Percentiles rank a stretch among this genome's conserved stretches.
phyloP scores from a whole-genome alignment of 2,113 vertebrate species.

The Lamprotornis superbus region DNA sequence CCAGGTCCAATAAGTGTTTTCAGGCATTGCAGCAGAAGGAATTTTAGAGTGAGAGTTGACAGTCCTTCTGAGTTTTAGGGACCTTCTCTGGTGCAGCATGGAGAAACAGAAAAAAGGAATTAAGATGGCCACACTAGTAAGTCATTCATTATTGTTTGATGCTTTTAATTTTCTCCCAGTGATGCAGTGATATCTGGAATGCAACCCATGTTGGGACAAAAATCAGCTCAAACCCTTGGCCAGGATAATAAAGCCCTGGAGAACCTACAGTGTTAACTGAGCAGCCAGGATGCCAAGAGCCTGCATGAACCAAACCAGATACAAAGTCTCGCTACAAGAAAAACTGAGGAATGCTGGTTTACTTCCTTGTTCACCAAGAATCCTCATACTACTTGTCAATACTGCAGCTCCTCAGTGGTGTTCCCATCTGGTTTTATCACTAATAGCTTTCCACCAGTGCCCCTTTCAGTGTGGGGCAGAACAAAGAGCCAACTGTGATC shows the following conservation, averaged over 20 bases:
- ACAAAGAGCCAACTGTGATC: neutral
- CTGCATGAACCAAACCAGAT: neutral
- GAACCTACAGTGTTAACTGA: neutral
- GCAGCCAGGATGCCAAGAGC: neutral
- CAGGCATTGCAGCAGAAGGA: neutral
- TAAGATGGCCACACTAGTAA: neutral
- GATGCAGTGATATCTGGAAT: neutral
- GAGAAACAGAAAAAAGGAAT: neutral
- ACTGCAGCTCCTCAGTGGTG: neutral
- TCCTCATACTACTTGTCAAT: neutral
- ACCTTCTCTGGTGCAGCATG: neutral
- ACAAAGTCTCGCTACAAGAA: neutral
- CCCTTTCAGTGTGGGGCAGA: neutral
- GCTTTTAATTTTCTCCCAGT: neutral
- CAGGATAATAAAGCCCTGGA: neutral
- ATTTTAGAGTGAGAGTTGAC: neutral
- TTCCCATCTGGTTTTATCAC: neutral
- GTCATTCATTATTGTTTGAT: neutral
- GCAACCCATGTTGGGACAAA: rapidly evolving
- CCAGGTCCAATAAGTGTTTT: neutral
- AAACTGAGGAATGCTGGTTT: neutral
- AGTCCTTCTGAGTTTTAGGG: neutral
- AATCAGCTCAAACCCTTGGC: neutral
- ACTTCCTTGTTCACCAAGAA: neutral
- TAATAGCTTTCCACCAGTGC: neutral